Conservation (phyloP, 2,113 vertebrate genomes). For the Ictalurus furcatus region DNA sequence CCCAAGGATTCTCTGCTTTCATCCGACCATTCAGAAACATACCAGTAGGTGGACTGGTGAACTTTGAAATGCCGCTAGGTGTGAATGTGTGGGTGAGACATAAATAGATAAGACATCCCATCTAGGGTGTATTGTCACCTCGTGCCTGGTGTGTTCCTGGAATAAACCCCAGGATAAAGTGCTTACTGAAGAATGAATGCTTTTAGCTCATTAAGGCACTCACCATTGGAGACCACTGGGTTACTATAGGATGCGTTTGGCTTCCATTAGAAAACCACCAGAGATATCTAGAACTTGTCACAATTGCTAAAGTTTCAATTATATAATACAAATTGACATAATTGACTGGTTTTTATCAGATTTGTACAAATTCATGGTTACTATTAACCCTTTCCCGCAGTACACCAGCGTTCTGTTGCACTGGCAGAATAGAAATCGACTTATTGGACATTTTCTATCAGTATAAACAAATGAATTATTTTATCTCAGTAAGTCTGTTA, state of each 20-base stretch:
- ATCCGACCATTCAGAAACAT: background rate
- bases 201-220: background rate
- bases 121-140: background rate
- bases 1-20: background rate
- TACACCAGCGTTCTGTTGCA: too few species aligned
- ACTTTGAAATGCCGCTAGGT: background rate
- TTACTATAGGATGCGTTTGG: background rate
- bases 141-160: background rate
- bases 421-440: too few species aligned
- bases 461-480: too few species aligned
- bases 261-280: background rate
- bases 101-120: background rate
- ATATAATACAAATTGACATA: background rate
- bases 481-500: too few species aligned
- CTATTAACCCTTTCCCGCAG: background rate
- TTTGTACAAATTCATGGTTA: background rate
- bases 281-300: background rate
- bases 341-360: background rate
- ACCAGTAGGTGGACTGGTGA: background rate
- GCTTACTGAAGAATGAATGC: background rate
- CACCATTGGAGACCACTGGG: background rate
- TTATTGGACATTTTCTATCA: too few species aligned
- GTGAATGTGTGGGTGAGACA: background rate
- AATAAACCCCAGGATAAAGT: background rate
- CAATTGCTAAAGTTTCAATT: background rate